Conservation (phyloP, 1,140 invertebrate genomes). For the Panulirus ornatus region DNA sequence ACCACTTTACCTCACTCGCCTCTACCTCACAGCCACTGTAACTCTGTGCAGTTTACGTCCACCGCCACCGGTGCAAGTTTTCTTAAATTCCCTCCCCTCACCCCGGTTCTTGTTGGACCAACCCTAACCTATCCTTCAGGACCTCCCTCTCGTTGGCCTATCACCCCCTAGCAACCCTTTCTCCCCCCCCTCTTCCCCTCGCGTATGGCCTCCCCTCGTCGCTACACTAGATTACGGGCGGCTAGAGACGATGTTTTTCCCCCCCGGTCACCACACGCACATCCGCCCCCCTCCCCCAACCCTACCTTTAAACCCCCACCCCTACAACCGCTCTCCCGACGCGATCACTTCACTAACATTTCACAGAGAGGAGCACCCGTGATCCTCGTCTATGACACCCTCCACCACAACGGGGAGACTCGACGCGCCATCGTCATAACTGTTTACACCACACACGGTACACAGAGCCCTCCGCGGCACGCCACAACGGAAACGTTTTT, state of each 20-base stretch:
- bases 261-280: neutral
- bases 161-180: neutral
- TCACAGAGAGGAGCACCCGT: neutral
- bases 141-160: neutral
- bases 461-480: neutral
- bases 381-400: no score
- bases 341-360: no score
- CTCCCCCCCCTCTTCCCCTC: neutral
- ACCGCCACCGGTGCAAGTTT: no score
- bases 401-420: no score
- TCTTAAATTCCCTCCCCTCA: no score
- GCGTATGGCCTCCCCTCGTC: neutral
- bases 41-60: no score
- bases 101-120: neutral
- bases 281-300: neutral
- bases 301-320: no score
- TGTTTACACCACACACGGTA: neutral
- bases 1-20: no score
- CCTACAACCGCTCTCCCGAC: no score
- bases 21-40: no score
- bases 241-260: slow-evolving; percentile 13
- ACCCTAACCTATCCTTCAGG: neutral
- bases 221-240: slow-evolving; percentile 28
- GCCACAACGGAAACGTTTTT: neutral
- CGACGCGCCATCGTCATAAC: neutral